Evolutionary conservation across 2,888 invertebrate genomes (phyloP), one percentile per base, ranked within the genome.

Genomic region (Lumbricus terrestris): DNA sequence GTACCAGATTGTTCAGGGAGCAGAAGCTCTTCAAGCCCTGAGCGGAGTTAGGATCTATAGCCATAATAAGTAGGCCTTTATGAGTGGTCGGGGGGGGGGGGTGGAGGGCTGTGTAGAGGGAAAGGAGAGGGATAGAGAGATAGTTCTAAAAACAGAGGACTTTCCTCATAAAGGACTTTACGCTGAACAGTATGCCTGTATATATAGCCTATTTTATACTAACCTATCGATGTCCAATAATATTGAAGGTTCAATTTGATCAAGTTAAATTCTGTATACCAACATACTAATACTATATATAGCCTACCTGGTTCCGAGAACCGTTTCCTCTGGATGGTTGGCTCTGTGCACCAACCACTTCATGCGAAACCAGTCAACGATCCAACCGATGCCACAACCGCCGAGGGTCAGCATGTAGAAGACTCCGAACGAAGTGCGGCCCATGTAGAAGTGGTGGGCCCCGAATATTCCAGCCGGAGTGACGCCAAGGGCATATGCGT

Each of bases 371-470:
- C 54, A 89, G 89, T 91, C 91, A 6, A 91, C 83, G 33, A 91
- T 35, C 90, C 90, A 91, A 15, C 91, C 90, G 33, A 90, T 37
- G 1, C 91, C 91, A n/a, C 88, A 35, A 13, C 37, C 88, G 6
- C 91, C 91, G 16, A 91, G n/a, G 20, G 91, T 91, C 82, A 90
- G 88, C 42, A 88, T 3, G 90, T 91, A 91, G 89, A 35, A 91
- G 35, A 91, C 33, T 23, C 90, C 90, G 35, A 40, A 38, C 29
- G 8, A 6, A 34, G 29, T 23, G 18, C 89, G 69, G 15, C 90
- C 91, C 89, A 91, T 35, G 82, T 91, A 91, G 69, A 91, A 90
- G n/a, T 91, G 91, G n/a, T 91, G 90, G n/a, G 82, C 34, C 37
- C 90, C 91, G 33, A 90, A 83, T 13, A 90, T 16, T 4, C 91